These are phyloP conservation scores for Mustelus asterias DNA, from an alignment of 2,113 vertebrate genomes.

Conservation along the genomic window DNA sequence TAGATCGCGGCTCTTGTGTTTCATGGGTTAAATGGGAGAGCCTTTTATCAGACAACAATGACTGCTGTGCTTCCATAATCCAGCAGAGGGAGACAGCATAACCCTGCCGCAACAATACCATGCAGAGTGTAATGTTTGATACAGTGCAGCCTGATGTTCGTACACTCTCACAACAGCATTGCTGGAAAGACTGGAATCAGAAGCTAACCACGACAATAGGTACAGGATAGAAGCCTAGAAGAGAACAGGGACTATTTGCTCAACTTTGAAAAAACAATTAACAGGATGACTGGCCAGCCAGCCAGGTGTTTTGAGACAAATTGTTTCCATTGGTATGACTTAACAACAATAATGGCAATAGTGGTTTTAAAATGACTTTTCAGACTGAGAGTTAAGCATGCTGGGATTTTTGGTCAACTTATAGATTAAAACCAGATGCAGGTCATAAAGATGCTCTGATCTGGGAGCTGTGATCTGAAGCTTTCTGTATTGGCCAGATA, in stretches of 20 bases:
- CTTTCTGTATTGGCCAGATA: too few species aligned
- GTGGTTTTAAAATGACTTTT: too few species aligned
- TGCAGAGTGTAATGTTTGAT: not conserved
- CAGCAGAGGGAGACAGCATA: conserved; percentile 1
- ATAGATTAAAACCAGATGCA: too few species aligned
- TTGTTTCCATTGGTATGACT: not conserved
- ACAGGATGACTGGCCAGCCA: not conserved
- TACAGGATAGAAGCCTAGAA: not conserved
- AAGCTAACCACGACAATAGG: not conserved
- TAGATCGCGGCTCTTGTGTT: not conserved
- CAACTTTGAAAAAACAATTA: not conserved
- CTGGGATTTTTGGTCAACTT: too few species aligned
- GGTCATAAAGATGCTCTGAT: too few species aligned
- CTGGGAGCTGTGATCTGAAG: too few species aligned
- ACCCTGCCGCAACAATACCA: too few species aligned
- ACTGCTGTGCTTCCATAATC: not conserved
- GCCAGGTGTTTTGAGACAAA: not conserved
- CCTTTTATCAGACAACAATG: not conserved
- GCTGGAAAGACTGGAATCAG: not conserved
- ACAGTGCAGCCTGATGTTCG: not conserved
- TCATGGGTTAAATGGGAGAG: not conserved
- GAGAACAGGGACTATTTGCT: not conserved
- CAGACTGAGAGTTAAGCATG: too few species aligned
- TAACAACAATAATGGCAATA: too few species aligned
- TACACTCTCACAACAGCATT: not conserved